Base-by-base conservation (phyloP, 2,888 invertebrate species). In the Dilophus febrilis region DNA sequence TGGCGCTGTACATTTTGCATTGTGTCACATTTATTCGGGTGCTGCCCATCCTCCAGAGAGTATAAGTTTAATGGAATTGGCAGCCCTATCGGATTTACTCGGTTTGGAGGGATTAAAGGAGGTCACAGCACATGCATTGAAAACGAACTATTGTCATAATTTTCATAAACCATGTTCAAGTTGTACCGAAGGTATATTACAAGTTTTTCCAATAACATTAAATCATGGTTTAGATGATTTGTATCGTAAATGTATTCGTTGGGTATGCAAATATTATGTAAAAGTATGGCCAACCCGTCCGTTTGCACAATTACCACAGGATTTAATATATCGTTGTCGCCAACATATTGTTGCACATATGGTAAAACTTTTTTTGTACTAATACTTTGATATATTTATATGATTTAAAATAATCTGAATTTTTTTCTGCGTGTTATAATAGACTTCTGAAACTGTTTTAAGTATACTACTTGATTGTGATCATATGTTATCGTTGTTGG, bases 21-120 rank as follows among this genome's bases (percentile, higher is more conserved):
- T 95, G 43, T 84, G 88, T 50, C 92, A 92, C 58, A 85, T 95
- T 47, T 95, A 95, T 56, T 91, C 92, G 43, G 94, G 94, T 3
- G 78, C 86, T 22, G 82, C 85, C 29, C 79, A 82, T 50, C 81
- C 94, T 40, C 88, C 90, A 1, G 85, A 85, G 50, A 76, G 80
- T 2, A 80, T 90, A 46, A 83, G 81, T 56, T 72, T 91, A 36
- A 79, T 85, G 43, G 90, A 91, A 58, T 59, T 92, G 46, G 82
- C 91, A 0, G 83, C 87, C 0, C 61, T 92, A 40, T 84, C 91
- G 0, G 91, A 92, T 59, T 81, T 91, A 74, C 65, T 92, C 39
- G 82, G 87, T 7, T 61, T 94, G 17, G 90, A 91, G 58, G 91
- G 91, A 0, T 67, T 95, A 4, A 90, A 88, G 55, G 88, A 94